Evolutionary conservation across 2,888 invertebrate species (phyloP).

Genomic region (Apodemia mormo): DNA sequence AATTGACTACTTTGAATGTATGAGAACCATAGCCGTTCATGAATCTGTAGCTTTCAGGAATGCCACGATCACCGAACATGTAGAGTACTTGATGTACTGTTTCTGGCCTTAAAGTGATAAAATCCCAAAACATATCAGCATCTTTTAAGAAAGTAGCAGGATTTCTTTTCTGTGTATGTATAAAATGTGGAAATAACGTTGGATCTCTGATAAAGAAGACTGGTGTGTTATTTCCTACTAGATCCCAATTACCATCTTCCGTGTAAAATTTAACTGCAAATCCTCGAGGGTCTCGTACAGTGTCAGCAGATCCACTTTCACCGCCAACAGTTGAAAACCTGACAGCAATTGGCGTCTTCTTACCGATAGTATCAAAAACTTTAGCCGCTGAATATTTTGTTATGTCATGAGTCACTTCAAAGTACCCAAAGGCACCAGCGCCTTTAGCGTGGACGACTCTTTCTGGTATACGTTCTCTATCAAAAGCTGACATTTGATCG

Average conservation of each 20-base stretch:
- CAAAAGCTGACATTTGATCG: conserved; percentile 92
- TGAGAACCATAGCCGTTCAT: conserved; percentile 99
- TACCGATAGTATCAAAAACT: not conserved
- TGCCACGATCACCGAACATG: conserved; percentile 95
- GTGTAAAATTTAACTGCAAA: conserved; percentile 97
- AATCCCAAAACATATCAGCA: conserved; percentile 98
- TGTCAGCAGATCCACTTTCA: conserved; percentile 2
- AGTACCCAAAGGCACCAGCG: conserved; percentile 93
- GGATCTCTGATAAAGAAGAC: conserved; percentile 97
- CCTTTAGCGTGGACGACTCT: conserved; percentile 98
- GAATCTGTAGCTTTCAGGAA: conserved; percentile 94
- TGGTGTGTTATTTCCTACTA: conserved; percentile 96
- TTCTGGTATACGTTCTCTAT: conserved; percentile 96
- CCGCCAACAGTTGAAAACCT: conserved; percentile 9
- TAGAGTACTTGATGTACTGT: conserved; percentile 91
- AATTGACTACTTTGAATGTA: conserved; percentile 94
- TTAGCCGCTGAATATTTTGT: conserved; percentile 3
- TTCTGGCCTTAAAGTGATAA: conserved; percentile 93
- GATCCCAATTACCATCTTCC: conserved; percentile 95
- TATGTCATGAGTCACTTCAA: conserved; percentile 93
- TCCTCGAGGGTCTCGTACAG: conserved; percentile 83
- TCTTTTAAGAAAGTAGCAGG: conserved; percentile 96
- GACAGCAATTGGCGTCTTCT: not conserved
- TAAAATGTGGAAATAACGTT: conserved; percentile 94
- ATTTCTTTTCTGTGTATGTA: conserved; percentile 98